Conservation (phyloP, 1,140 invertebrate species). For the Brachionus calyciflorus region DNA sequence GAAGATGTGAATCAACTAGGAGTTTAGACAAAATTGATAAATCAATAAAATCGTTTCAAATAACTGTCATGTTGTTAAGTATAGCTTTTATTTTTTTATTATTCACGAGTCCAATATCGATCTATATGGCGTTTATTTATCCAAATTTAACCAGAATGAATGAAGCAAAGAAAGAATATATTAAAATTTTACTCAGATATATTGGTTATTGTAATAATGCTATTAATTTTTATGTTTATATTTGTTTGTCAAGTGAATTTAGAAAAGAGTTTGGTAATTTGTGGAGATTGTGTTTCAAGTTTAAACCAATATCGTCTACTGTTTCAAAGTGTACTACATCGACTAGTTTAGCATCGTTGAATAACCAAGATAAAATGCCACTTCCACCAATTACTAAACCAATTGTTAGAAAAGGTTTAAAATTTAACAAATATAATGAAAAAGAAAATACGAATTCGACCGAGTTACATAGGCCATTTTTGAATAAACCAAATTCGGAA, state of each 20-base stretch:
- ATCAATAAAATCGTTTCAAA: conserved; percentile 16
- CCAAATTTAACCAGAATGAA: background rate
- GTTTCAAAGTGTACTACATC: conserved; percentile 17
- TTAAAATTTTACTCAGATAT: conserved; percentile 6
- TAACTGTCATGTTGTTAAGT: background rate
- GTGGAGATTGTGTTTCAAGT: background rate
- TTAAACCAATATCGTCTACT: conserved; percentile 19
- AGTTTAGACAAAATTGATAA: conserved; percentile 35
- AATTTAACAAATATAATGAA: background rate
- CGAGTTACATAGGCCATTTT: background rate
- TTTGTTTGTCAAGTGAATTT: conserved; percentile 6
- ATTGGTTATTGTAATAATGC: conserved; percentile 17
- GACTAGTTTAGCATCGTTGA: background rate
- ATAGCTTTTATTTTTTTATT: conserved; percentile 22
- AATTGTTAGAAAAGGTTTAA: background rate
- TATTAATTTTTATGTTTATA: conserved; percentile 37
- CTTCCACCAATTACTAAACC: conserved; percentile 10
- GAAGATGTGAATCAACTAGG: background rate
- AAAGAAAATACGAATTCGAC: background rate
- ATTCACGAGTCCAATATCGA: conserved; percentile 5
- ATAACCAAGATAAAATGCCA: background rate
- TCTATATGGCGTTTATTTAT: conserved; percentile 26
- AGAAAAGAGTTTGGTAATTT: background rate
- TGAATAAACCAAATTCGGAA: background rate
- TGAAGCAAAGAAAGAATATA: background rate